These are phyloP conservation scores for Drosophila pseudotalamancana DNA, from an alignment of 2,888 invertebrate species.

Conservation along the genomic window DNA sequence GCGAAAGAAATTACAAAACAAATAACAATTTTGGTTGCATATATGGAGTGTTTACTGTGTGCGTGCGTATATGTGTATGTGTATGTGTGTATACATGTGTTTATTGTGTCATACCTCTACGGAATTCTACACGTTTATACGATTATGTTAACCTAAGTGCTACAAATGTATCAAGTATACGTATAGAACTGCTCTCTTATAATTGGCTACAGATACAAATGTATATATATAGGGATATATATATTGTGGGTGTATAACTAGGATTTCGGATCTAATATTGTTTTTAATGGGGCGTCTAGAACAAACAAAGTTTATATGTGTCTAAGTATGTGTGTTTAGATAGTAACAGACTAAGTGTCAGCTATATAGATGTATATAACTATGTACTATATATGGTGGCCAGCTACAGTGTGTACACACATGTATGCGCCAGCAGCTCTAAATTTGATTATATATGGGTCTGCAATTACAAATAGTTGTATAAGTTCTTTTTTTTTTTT, in stretches of 20 bases:
- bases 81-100: slow-evolving; percentile 12
- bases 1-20: not conserved
- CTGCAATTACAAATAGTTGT: slow-evolving; percentile 58
- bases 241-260: slow-evolving; percentile 24
- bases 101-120: slow-evolving; percentile 54
- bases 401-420: slow-evolving; percentile 18
- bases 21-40: not conserved
- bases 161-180: slow-evolving; percentile 41
- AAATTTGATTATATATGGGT: slow-evolving; percentile 48
- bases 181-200: too few relatives aligned
- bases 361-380: too few relatives aligned
- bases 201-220: too few relatives aligned
- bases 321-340: slow-evolving; percentile 18
- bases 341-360: slow-evolving; percentile 17
- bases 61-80: not conserved
- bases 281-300: slow-evolving; percentile 37
- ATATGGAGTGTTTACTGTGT: slow-evolving; percentile 11
- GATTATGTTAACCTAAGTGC: slow-evolving; percentile 46
- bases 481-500: slow-evolving; percentile 30
- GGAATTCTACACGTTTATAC: slow-evolving; percentile 34
- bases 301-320: slow-evolving; percentile 25
- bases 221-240: slow-evolving; percentile 19
- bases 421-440: slow-evolving; percentile 50
- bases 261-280: slow-evolving; percentile 39
- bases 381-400: not conserved